Conservation (phyloP, 2,888 invertebrate genomes). For the Melieria omissa region DNA sequence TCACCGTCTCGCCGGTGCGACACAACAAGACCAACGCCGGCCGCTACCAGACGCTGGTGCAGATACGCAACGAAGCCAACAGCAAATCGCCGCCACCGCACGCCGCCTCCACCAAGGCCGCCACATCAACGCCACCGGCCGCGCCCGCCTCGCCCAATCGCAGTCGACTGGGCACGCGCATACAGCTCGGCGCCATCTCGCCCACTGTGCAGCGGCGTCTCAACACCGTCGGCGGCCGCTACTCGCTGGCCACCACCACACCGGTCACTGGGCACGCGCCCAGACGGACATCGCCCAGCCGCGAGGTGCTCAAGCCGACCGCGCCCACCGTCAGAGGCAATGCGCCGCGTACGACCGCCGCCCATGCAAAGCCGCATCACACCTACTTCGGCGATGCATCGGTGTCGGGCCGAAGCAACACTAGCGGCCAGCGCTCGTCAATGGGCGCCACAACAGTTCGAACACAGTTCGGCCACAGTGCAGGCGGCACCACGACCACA, state of each 20-base stretch:
- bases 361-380: slow-evolving; percentile 46
- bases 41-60: slow-evolving; percentile 62
- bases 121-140: slow-evolving; percentile 31
- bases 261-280: slow-evolving; percentile 23
- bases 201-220: slow-evolving; percentile 30
- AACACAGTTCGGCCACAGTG: slow-evolving; percentile 1
- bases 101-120: neutral
- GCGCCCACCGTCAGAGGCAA: slow-evolving; percentile 7
- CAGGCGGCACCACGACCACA: neutral
- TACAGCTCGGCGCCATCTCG: slow-evolving; percentile 47
- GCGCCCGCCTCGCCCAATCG: slow-evolving; percentile 38
- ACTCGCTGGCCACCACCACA: slow-evolving; percentile 20
- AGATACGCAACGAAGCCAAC: slow-evolving; percentile 55
- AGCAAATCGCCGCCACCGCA: slow-evolving; percentile 35
- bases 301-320: slow-evolving; percentile 22
- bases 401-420: slow-evolving; percentile 9
- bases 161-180: slow-evolving; percentile 49
- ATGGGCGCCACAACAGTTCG: slow-evolving; percentile 31
- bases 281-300: slow-evolving; percentile 27
- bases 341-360: neutral
- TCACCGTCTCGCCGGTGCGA: slow-evolving; percentile 29
- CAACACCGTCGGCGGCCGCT: slow-evolving; percentile 25
- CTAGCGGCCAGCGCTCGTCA: slow-evolving; percentile 14
- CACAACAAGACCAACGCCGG: slow-evolving; percentile 33
- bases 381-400: slow-evolving; percentile 46